A percentile compares a stretch with the other conserved stretches of the same genome.
Conservation (phyloP, 2,888 invertebrate species). For the Teleiodes luculella region DNA sequence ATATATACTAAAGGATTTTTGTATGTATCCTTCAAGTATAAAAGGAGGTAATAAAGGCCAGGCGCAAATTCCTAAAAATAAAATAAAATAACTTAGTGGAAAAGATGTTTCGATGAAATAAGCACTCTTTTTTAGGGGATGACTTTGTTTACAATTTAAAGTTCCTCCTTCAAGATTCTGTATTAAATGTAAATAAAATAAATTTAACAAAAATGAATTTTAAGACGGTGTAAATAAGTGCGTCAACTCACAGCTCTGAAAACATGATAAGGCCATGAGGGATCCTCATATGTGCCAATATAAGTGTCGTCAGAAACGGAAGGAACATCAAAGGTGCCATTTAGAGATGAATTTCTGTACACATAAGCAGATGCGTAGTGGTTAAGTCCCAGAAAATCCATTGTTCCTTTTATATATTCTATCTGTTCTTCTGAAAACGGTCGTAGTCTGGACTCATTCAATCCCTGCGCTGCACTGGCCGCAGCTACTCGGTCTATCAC, state of each 20-base stretch:
- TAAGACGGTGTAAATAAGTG: too few species aligned
- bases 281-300: too few species aligned
- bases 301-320: background rate
- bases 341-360: background rate
- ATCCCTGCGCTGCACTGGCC: background rate
- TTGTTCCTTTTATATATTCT: conserved; percentile 39
- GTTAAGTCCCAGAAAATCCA: conserved; percentile 75
- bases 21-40: conserved; percentile 28
- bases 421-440: background rate
- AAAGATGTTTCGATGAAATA: too few species aligned
- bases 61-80: conserved; percentile 27
- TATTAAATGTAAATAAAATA: too few species aligned
- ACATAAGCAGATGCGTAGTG: conserved; percentile 37
- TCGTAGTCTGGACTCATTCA: background rate
- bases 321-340: background rate
- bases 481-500: background rate
- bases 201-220: too few species aligned
- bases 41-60: conserved; percentile 29
- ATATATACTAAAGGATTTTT: conserved; percentile 37
- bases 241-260: background rate
- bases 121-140: too few species aligned
- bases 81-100: too few species aligned
- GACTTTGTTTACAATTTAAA: too few species aligned
- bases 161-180: too few species aligned
- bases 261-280: too few species aligned